These are phyloP conservation scores for Ahaetulla prasina DNA, from an alignment of 2,113 vertebrate species.

Conservation along the genomic window DNA sequence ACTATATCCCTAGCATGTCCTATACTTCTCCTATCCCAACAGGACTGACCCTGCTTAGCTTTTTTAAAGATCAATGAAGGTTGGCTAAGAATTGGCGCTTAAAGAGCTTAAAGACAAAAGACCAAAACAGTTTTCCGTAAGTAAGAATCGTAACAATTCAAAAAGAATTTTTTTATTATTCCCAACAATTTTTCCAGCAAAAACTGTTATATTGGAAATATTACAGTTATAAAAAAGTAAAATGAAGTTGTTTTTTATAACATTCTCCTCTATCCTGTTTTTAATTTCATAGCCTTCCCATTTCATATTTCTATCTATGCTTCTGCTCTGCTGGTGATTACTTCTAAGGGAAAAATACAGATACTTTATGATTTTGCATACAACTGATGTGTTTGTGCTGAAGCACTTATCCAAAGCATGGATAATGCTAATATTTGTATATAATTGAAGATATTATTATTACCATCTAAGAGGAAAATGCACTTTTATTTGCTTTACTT, in stretches of 20 bases:
- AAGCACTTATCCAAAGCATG: not conserved
- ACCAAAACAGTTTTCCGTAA: slow-evolving; percentile 24
- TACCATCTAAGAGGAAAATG: not conserved
- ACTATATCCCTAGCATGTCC: not conserved
- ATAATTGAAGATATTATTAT: not conserved
- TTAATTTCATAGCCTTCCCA: not conserved
- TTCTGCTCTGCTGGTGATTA: not conserved
- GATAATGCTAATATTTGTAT: not conserved
- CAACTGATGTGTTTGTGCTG: not conserved
- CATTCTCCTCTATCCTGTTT: not conserved
- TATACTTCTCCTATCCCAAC: not conserved
- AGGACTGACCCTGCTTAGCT: not conserved
- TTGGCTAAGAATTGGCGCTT: not conserved
- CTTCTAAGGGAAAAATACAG: not conserved
- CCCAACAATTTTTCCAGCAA: not conserved
- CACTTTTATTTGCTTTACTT: not conserved
- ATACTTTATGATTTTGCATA: not conserved
- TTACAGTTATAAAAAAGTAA: not conserved
- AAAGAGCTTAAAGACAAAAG: not conserved
- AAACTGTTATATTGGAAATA: not conserved
- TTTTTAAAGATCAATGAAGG: not conserved
- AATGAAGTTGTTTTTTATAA: not conserved
- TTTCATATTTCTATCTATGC: not conserved
- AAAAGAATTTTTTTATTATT: not conserved
- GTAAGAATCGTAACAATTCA: not conserved